Conservation (phyloP, 2,113 vertebrate species). For the Odontophorus gujanensis region DNA sequence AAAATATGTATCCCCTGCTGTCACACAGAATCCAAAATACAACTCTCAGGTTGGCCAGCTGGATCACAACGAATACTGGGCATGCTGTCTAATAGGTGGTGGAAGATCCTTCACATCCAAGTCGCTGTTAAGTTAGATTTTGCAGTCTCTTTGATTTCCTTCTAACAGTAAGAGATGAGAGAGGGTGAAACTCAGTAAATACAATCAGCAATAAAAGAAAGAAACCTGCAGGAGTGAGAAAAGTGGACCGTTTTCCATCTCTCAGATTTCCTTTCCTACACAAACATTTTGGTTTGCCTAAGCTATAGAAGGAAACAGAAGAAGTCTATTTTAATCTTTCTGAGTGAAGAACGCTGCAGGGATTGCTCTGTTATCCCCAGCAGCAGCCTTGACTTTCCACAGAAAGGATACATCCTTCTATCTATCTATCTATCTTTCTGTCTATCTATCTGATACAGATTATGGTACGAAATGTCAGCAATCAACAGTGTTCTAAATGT, state of each 20-base stretch:
- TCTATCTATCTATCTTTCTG: neutral
- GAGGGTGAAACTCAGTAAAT: neutral
- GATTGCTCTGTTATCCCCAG: constrained; percentile 42
- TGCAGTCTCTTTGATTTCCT: constrained; percentile 22
- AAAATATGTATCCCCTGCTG: neutral
- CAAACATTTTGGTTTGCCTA: constrained; percentile 41
- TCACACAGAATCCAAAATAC: neutral
- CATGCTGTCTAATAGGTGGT: neutral
- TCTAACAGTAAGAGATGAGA: neutral
- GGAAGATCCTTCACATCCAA: neutral
- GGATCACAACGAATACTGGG: neutral
- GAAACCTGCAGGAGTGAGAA: neutral
- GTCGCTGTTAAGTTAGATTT: constrained; percentile 38
- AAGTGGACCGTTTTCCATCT: neutral
- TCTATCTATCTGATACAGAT: neutral
- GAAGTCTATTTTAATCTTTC: constrained; percentile 61
- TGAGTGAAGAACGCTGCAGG: constrained; percentile 24
- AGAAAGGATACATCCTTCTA: neutral
- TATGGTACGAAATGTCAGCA: neutral
- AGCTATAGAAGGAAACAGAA: constrained; percentile 54
- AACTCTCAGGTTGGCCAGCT: neutral
- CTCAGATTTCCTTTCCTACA: constrained; percentile 20
- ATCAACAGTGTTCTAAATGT: neutral
- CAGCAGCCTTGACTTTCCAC: constrained; percentile 39
- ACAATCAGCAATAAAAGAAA: neutral